Evolutionary conservation across 2,797 vertebrate genomes (phyloP).

Genomic region (Eulemur coronatus): DNA sequence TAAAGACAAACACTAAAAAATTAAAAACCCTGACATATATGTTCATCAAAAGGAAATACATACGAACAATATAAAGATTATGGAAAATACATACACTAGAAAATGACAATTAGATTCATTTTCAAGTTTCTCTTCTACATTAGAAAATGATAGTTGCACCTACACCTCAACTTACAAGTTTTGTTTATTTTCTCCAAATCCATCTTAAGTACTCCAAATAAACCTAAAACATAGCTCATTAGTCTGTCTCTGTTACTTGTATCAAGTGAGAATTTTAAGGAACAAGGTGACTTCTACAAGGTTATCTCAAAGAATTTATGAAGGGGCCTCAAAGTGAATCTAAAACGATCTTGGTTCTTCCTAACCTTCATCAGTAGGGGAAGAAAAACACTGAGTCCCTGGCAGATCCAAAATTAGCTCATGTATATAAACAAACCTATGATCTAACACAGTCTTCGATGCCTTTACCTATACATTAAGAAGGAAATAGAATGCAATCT

Average conservation of each 20-base stretch:
- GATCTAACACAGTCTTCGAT: neutral
- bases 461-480: slow-evolving; percentile 30
- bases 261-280: neutral
- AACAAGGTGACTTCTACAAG: neutral
- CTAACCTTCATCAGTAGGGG: neutral
- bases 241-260: neutral
- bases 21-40: neutral
- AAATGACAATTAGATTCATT: neutral
- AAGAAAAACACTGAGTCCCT: neutral
- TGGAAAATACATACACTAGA: neutral
- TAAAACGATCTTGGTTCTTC: neutral
- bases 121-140: neutral
- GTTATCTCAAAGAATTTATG: neutral
- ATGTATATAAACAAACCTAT: neutral
- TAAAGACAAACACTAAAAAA: neutral
- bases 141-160: neutral
- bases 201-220: slow-evolving; percentile 32
- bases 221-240: neutral
- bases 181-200: neutral
- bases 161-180: neutral
- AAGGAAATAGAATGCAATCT: slow-evolving; percentile 31
- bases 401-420: neutral
- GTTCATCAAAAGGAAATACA: neutral
- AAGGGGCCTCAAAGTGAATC: neutral
- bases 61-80: neutral